These are phyloP conservation scores for Pangasius djambal DNA, from an alignment of 2,797 vertebrate genomes.

Conservation along the genomic window DNA sequence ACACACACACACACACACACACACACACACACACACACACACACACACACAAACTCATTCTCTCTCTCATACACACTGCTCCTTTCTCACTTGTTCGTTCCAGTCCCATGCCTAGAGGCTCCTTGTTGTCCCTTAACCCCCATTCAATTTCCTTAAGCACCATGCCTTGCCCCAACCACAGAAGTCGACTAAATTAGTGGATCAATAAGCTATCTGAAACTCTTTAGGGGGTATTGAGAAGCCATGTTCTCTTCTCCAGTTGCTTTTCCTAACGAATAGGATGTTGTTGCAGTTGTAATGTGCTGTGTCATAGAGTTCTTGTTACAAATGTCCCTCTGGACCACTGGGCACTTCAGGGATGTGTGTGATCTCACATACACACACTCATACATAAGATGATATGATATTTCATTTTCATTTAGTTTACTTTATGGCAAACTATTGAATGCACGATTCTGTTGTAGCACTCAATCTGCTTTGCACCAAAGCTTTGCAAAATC, in stretches of 20 bases:
- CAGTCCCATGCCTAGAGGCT: slow-evolving; percentile 55
- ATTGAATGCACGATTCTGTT: background rate
- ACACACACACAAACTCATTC: slow-evolving; percentile 57
- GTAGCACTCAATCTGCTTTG: background rate
- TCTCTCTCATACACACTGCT: slow-evolving; percentile 52
- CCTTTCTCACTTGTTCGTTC: slow-evolving; percentile 51
- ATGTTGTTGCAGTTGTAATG: slow-evolving; percentile 86
- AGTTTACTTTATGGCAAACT: background rate
- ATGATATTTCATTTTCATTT: slow-evolving; percentile 31
- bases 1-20: slow-evolving; percentile 35
- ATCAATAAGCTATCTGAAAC: slow-evolving; percentile 85
- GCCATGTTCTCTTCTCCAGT: slow-evolving; percentile 73
- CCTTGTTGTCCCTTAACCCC: slow-evolving; percentile 71
- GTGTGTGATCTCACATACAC: slow-evolving; percentile 34
- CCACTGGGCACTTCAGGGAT: slow-evolving; percentile 70
- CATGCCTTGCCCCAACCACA: slow-evolving; percentile 70
- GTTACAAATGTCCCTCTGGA: slow-evolving; percentile 71
- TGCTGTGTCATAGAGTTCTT: slow-evolving; percentile 76
- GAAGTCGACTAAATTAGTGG: slow-evolving; percentile 79
- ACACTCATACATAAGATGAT: slow-evolving; percentile 35
- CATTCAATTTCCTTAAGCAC: slow-evolving; percentile 81
- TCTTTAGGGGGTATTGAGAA: slow-evolving; percentile 75
- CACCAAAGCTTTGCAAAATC: too few relatives aligned
- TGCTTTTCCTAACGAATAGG: slow-evolving; percentile 84
- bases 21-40: slow-evolving; percentile 48